Percentiles rank a stretch among this genome's conserved stretches.
Conservation (phyloP, 1,140 invertebrate species). For the Rhyzopertha dominica region DNA sequence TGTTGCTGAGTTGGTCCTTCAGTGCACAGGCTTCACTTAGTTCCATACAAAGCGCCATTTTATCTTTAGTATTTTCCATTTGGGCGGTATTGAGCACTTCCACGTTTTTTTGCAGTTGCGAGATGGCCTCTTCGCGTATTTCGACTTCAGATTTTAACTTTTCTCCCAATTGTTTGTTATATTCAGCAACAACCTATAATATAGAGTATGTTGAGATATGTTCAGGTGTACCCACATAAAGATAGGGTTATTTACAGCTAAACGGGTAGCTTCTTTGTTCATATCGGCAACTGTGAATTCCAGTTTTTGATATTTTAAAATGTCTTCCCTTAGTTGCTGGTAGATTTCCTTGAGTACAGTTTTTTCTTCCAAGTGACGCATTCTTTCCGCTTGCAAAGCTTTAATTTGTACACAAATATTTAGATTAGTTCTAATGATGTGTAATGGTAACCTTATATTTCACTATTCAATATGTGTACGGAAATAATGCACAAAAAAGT, state of each 20-base stretch:
- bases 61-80: slow-evolving; percentile 34
- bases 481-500: too few species aligned
- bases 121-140: slow-evolving; percentile 30
- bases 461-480: too few species aligned
- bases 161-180: slow-evolving; percentile 38
- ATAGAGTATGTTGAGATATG: slow-evolving; percentile 1
- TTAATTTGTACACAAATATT: too few species aligned
- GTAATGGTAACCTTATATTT: too few species aligned
- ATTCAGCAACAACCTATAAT: slow-evolving; percentile 37
- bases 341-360: slow-evolving; percentile 33
- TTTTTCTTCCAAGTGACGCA: slow-evolving; percentile 37
- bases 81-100: slow-evolving; percentile 36
- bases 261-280: slow-evolving; percentile 32
- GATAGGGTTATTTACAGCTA: slow-evolving; percentile 25
- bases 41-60: slow-evolving; percentile 36
- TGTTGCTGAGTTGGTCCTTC: slow-evolving; percentile 33
- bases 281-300: slow-evolving; percentile 31
- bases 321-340: slow-evolving; percentile 32
- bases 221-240: background rate
- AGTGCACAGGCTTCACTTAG: slow-evolving; percentile 32
- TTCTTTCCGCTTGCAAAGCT: slow-evolving; percentile 35
- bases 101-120: slow-evolving; percentile 27
- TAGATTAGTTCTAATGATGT: background rate
- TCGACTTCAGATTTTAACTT: slow-evolving; percentile 34
- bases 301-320: slow-evolving; percentile 27